Evolutionary conservation across 2,888 invertebrate genomes (phyloP).

Genomic region (Osmoderma eremita): DNA sequence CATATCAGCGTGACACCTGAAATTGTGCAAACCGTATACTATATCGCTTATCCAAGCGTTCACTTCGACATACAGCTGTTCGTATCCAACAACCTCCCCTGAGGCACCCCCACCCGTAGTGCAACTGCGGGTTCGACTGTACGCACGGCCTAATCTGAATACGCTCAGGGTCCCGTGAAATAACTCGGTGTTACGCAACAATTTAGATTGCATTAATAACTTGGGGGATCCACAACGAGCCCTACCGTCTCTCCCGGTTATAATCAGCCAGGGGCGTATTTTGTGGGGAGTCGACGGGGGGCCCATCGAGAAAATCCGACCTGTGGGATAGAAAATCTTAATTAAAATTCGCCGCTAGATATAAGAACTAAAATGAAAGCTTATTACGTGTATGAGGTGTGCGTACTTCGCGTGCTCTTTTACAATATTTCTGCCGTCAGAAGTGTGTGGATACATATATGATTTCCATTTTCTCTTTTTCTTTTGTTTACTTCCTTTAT

Average conservation of each 20-base stretch:
- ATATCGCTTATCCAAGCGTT: background rate
- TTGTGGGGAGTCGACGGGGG: conserved; percentile 9
- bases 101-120: conserved; percentile 6
- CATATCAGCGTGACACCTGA: no score
- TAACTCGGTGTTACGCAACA: conserved; percentile 38
- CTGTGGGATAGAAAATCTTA: conserved; percentile 32
- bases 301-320: conserved; percentile 21
- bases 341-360: conserved; percentile 20
- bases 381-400: background rate
- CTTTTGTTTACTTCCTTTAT: background rate
- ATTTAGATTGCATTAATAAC: conserved; percentile 38
- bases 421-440: background rate
- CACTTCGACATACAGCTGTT: conserved; percentile 21
- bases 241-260: background rate
- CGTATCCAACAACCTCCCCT: conserved; percentile 13
- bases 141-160: conserved; percentile 32
- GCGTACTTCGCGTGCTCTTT: background rate
- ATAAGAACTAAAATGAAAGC: background rate
- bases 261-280: conserved; percentile 12
- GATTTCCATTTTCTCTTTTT: background rate
- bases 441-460: background rate
- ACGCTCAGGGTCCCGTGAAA: conserved; percentile 21
- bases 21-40: no score
- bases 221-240: background rate
- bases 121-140: conserved; percentile 17